Percentiles rank a stretch among this genome's conserved stretches.
These are phyloP conservation scores for Ornithoptera alexandrae DNA, from an alignment of 2,888 invertebrate genomes.

Conservation along the genomic window DNA sequence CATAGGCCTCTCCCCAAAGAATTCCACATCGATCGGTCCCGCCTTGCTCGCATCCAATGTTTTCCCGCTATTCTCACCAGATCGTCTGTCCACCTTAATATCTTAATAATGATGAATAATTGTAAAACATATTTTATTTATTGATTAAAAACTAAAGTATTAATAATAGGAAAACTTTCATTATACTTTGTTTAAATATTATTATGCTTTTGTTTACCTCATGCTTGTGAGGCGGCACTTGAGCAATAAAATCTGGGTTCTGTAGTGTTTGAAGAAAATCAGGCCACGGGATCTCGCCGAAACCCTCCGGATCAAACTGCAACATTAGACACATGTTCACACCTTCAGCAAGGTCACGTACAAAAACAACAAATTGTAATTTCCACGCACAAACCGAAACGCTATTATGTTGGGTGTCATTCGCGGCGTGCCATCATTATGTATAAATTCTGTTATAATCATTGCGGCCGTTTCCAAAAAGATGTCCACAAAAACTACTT, in stretches of 20 bases:
- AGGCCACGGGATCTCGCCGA: constrained; percentile 93
- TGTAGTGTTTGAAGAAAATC: constrained; percentile 89
- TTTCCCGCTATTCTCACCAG: no score
- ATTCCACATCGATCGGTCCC: no score
- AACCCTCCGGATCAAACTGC: constrained; percentile 95
- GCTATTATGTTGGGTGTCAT: constrained; percentile 54
- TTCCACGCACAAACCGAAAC: constrained; percentile 53
- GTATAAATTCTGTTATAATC: constrained; percentile 52
- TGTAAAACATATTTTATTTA: no score
- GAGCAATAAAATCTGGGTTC: constrained; percentile 87
- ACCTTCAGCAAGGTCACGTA: constrained; percentile 50
- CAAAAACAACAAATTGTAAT: constrained; percentile 50
- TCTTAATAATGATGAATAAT: no score
- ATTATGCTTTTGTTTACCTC: constrained; percentile 70
- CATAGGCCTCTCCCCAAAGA: no score
- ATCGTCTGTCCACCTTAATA: no score
- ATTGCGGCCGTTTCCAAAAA: constrained; percentile 64
- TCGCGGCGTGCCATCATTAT: constrained; percentile 57
- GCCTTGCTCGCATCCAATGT: no score
- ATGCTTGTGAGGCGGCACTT: constrained; percentile 87
- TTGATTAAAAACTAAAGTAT: no score
- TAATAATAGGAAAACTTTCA: background rate
- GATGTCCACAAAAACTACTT: constrained; percentile 58
- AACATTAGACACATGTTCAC: constrained; percentile 39
- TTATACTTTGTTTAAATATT: background rate